Evolutionary conservation across 2,797 vertebrate species (phyloP).

Genomic region (Sus cebifrons): DNA sequence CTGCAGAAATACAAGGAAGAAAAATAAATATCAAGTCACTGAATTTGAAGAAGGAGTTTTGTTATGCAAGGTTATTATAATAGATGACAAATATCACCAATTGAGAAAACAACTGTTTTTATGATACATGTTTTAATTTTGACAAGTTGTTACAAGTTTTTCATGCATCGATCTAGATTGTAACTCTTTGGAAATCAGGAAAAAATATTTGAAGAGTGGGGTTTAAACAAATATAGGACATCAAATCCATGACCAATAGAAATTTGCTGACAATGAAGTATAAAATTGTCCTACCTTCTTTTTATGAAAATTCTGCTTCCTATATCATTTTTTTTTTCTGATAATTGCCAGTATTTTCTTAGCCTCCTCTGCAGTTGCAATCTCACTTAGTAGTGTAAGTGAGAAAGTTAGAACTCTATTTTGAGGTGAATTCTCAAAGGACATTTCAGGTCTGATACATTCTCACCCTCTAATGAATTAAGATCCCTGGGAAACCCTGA

Average conservation of each 20-base stretch:
- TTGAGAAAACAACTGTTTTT: background rate
- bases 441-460: slow-evolving; percentile 26
- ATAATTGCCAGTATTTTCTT: slow-evolving; percentile 33
- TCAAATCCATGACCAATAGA: background rate
- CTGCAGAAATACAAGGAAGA: background rate
- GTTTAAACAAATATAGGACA: background rate
- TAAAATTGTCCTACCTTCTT: slow-evolving; percentile 34
- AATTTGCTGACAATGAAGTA: background rate
- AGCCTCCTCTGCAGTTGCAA: background rate
- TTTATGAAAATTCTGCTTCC: slow-evolving; percentile 10
- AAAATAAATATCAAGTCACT: background rate
- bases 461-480: slow-evolving; percentile 72
- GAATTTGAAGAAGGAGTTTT: background rate
- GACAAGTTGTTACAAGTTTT: slow-evolving; percentile 25
- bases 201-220: background rate
- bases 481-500: slow-evolving; percentile 27
- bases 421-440: slow-evolving; percentile 49
- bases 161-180: background rate
- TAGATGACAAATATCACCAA: background rate
- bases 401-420: slow-evolving; percentile 57
- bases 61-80: background rate
- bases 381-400: background rate
- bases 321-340: background rate
- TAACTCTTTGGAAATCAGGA: slow-evolving; percentile 13
- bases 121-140: slow-evolving; percentile 20